phyloP scores from a whole-genome alignment of 2,797 vertebrate species.

The Pogoniulus pusillus region DNA sequence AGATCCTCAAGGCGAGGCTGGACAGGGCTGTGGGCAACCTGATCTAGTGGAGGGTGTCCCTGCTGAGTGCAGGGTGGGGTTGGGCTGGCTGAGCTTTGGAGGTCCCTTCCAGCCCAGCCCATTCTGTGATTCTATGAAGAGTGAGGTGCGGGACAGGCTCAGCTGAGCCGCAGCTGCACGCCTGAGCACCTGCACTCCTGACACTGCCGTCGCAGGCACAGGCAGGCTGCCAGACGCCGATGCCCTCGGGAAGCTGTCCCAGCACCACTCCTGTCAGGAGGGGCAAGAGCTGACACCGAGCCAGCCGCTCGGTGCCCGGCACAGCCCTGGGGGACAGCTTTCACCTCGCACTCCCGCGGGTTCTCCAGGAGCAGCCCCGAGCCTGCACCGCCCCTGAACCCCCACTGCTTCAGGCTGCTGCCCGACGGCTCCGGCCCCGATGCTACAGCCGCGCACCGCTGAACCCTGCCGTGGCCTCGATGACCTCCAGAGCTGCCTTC shows the following conservation, averaged over 20 bases:
- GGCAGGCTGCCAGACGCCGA: not conserved
- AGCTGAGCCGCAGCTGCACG: fast-evolving
- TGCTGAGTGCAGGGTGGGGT: too few species aligned
- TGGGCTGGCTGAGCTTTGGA: too few species aligned
- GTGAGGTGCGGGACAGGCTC: fast-evolving
- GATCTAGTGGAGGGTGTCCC: too few species aligned
- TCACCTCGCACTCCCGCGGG: fast-evolving
- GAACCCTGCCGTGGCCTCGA: too few species aligned
- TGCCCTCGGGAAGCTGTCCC: not conserved
- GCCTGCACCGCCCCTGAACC: fast-evolving
- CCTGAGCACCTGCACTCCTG: not conserved
- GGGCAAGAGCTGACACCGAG: not conserved
- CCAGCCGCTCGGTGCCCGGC: not conserved
- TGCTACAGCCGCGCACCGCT: fast-evolving
- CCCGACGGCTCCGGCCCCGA: not conserved
- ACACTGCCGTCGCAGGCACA: fast-evolving
- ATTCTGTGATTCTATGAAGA: not conserved
- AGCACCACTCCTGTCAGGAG: fast-evolving
- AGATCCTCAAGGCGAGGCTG: too few species aligned
- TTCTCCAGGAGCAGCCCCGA: not conserved
- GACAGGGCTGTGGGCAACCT: too few species aligned
- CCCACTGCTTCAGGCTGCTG: fast-evolving
- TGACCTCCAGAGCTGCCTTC: too few species aligned
- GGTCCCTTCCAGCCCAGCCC: too few species aligned
- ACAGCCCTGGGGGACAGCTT: not conserved